Evolutionary conservation across 2,888 invertebrate genomes (phyloP), one percentile per base, ranked within the genome.

Genomic region (Acronicta psi): DNA sequence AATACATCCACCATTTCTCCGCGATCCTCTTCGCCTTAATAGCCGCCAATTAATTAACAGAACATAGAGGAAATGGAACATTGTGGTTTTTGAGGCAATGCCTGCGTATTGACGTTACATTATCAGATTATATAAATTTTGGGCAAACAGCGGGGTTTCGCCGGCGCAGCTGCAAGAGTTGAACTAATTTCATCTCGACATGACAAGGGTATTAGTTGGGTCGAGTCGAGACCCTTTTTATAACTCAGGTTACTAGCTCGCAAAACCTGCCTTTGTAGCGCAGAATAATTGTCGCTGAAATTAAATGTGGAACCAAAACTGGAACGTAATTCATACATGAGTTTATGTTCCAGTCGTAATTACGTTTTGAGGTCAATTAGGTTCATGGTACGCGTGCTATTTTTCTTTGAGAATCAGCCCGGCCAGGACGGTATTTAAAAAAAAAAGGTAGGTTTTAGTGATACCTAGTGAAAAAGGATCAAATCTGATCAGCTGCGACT

Each of bases 171-270:
- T 92, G 93, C 89, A 90, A 75, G 84, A 86, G 83, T 90, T 87
- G 82, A 90, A 92, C 91, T 92, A 92, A 92, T 93, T 93, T 93
- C 90, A 92, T 90, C 90, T 88, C 87, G 81, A 90, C 93, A 91
- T 92, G 93, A 92, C 92, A 92, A 89, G 93, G 92, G 92, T 92
- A 92, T 93, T 92, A 92, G 93, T 88, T 89, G 92, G 91, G 91
- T 89, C 73, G 79, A 80, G 71, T 75, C 83, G 81, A 73, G 85
- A 84, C 88, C 89, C 90, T 92, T 92, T 92, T 92, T 92, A 90
- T 90, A 88, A 86, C 87, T 82, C 86, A 87, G 87, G 88, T 88
- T 87, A 85, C 83, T 80, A 81, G 78, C 76, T 74, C 71, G 79
- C 81, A 82, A 85, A 87, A 85, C 82, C 84, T 83, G 78, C 77